These are phyloP conservation scores for roundworm (Caenorhabditis elegans) DNA, from an alignment of 1,140 invertebrate species.

Conservation along the genomic window WBcel235 BX284606.5:9110001-9110500, in stretches of 20 bases:
- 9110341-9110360: conserved; percentile 58
- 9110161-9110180: no score
- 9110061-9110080: conserved; percentile 1
- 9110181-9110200: no score
- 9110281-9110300: conserved; percentile 63
- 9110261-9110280: conserved; percentile 57
- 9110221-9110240: no score
- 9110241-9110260: conserved; percentile 45
- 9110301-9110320: conserved; percentile 38
- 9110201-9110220: no score
- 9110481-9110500: not conserved
- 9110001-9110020: conserved; percentile 63
- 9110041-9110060: not conserved
- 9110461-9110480: not conserved
- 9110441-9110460: conserved; percentile 36
- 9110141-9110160: no score
- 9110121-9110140: no score
- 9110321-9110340: conserved; percentile 43
- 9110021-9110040: conserved; percentile 63
- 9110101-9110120: no score
- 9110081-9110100: no score
- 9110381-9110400: conserved; percentile 58
- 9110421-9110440: not conserved
- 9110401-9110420: conserved; percentile 59
- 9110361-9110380: conserved; percentile 61